Evolutionary conservation across 2,888 invertebrate species (phyloP).

Genomic region (Dorcus hopei): DNA sequence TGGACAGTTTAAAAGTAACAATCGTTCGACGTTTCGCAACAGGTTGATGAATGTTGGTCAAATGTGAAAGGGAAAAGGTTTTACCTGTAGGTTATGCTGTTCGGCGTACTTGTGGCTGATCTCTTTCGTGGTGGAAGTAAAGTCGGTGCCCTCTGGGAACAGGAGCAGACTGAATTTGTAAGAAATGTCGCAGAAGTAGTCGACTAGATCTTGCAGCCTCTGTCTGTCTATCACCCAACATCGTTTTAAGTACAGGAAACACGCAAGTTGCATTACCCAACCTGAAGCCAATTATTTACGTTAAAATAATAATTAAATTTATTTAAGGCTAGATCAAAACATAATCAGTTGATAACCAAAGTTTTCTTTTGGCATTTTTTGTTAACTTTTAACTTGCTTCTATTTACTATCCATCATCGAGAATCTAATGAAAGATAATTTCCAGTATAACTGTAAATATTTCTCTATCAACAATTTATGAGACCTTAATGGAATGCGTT

Average conservation of each 20-base stretch:
- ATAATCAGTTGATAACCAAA: not conserved
- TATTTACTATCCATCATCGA: too few relatives aligned
- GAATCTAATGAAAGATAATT: too few relatives aligned
- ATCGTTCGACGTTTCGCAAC: too few relatives aligned
- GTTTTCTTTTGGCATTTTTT: not conserved
- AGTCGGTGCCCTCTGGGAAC: slow-evolving; percentile 88
- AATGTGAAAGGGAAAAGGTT: not conserved
- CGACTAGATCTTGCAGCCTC: slow-evolving; percentile 64
- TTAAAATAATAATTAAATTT: too few relatives aligned
- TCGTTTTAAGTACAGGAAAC: slow-evolving; percentile 79
- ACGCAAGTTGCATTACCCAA: slow-evolving; percentile 86
- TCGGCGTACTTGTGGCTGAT: slow-evolving; percentile 72
- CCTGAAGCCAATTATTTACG: slow-evolving; percentile 48
- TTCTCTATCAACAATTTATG: too few relatives aligned
- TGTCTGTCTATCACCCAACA: slow-evolving; percentile 75
- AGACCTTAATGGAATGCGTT: too few relatives aligned
- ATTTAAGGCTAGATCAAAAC: not conserved
- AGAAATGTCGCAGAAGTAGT: slow-evolving; percentile 67
- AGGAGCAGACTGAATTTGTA: slow-evolving; percentile 71
- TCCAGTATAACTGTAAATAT: too few relatives aligned
- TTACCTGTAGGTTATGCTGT: slow-evolving; percentile 63
- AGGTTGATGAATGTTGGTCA: not conserved
- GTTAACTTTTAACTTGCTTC: too few relatives aligned
- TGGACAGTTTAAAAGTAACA: too few relatives aligned
- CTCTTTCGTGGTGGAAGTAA: slow-evolving; percentile 64